phyloP scores from a whole-genome alignment of 2,797 vertebrate species.

The Tamandua tetradactyla region DNA sequence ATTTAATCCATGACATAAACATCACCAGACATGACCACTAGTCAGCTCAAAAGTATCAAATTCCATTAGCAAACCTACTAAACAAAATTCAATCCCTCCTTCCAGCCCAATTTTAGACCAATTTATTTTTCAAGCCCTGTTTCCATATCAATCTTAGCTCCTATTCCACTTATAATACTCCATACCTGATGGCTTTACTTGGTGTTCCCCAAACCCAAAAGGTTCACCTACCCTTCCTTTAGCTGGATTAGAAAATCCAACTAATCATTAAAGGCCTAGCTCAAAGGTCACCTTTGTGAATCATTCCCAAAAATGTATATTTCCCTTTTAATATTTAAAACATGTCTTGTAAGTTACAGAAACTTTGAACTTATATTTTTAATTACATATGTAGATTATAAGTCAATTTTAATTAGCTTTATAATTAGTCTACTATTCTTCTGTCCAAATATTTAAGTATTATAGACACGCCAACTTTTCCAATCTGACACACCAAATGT shows the following conservation, averaged over 20 bases:
- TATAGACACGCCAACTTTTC: background rate
- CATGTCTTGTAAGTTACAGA: background rate
- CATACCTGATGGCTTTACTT: background rate
- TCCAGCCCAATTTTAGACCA: background rate
- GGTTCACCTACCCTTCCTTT: background rate
- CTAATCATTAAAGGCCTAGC: background rate
- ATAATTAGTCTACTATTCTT: background rate
- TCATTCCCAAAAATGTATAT: background rate
- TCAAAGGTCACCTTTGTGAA: background rate
- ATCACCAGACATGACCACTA: background rate
- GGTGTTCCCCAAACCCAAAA: background rate
- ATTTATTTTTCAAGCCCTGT: background rate
- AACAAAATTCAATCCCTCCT: constrained; percentile 5
- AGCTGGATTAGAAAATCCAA: background rate
- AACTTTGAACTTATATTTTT: background rate
- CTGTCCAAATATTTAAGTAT: background rate
- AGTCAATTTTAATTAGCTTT: background rate
- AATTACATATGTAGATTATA: background rate
- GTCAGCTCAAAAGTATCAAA: background rate
- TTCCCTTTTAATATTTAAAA: background rate
- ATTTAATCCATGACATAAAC: background rate
- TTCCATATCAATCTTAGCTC: background rate
- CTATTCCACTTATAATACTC: background rate
- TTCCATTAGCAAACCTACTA: background rate
- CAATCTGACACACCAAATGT: background rate